Evolutionary conservation across 2,888 invertebrate species (phyloP), one percentile per base, ranked within the genome.

Genomic region (Oxyteleia sp.): DNA sequence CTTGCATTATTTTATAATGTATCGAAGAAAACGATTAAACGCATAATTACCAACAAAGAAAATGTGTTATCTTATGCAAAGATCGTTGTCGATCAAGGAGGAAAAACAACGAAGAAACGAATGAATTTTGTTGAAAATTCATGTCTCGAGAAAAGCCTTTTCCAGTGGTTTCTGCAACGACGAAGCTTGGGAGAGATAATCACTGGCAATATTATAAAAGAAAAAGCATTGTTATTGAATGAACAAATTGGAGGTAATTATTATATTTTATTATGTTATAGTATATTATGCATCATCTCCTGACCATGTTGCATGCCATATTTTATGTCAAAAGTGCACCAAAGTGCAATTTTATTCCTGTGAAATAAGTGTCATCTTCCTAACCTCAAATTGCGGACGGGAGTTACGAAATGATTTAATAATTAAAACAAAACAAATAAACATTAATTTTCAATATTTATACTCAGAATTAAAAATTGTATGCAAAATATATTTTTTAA

Each of bases 201-300:
- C 0, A 45, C 5, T 43, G 69, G 69, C 18, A 18, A 29, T 8
- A 20, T 69, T 69, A 18, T 69, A 16, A 43, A 69, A 69, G 57
- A 45, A 29, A 47, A 69, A 45, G 69, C 69, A 10, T 45, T 57
- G 10, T 16, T n/a, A 32, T 10, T 57, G 4, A 69, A 68, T 41
- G 47, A 45, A 18, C 26, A 47, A 69, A 43, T 55, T 32, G 55
- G 15, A 35, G 69, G 57, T 35, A 13, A 23, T 23, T 49, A 49
- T 49, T 23, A 23, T 47, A 47, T 47, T 47, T 16, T 45, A 45
- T 45, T 45, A 7, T 45, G 18, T 15, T 41, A 41, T 11, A 8
- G 10, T n/a, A n/a, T n/a, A n/a, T n/a, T n/a, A n/a, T n/a, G n/a
- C n/a, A n/a, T n/a, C n/a, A n/a, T n/a, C n/a, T n/a, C n/a, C n/a